phyloP scores from a whole-genome alignment of 2,888 invertebrate genomes.

The Vannuccia rotundouncinata region DNA sequence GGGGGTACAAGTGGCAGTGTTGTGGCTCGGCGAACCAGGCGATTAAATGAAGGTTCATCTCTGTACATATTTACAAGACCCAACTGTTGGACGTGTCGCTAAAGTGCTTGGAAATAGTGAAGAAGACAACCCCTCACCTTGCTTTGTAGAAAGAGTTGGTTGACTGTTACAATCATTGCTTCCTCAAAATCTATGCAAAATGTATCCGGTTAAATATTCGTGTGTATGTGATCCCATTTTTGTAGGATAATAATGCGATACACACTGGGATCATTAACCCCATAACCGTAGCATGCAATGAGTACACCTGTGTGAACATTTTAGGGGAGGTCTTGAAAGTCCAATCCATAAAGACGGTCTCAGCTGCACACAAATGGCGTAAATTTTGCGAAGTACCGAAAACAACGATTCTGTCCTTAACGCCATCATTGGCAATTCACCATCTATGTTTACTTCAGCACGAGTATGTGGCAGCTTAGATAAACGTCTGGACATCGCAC shows the following conservation, averaged over 20 bases:
- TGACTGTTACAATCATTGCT: slow-evolving; percentile 18
- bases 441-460: slow-evolving; percentile 11
- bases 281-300: background rate
- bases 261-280: slow-evolving; percentile 10
- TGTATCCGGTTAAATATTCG: slow-evolving; percentile 11
- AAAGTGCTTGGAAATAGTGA: background rate
- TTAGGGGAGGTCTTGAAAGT: slow-evolving; percentile 5
- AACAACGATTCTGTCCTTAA: background rate
- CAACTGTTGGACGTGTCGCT: slow-evolving; percentile 7
- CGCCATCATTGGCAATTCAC: slow-evolving; percentile 26
- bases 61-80: slow-evolving; percentile 8
- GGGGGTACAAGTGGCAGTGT: slow-evolving; percentile 58
- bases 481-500: slow-evolving; percentile 1
- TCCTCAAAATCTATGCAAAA: slow-evolving; percentile 11
- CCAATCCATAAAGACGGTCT: slow-evolving; percentile 4
- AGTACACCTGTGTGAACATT: background rate
- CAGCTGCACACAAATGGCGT: slow-evolving; percentile 12
- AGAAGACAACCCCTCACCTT: background rate
- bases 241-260: slow-evolving; percentile 15
- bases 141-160: slow-evolving; percentile 17
- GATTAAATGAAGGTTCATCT: slow-evolving; percentile 11
- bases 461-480: slow-evolving; percentile 10
- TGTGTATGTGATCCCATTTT: background rate
- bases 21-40: slow-evolving; percentile 15
- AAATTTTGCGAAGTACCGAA: slow-evolving; percentile 13